Evolutionary conservation across 2,113 vertebrate genomes (phyloP), one percentile per base, ranked within the genome.

Genomic region (Phalacrocorax aristotelis): DNA sequence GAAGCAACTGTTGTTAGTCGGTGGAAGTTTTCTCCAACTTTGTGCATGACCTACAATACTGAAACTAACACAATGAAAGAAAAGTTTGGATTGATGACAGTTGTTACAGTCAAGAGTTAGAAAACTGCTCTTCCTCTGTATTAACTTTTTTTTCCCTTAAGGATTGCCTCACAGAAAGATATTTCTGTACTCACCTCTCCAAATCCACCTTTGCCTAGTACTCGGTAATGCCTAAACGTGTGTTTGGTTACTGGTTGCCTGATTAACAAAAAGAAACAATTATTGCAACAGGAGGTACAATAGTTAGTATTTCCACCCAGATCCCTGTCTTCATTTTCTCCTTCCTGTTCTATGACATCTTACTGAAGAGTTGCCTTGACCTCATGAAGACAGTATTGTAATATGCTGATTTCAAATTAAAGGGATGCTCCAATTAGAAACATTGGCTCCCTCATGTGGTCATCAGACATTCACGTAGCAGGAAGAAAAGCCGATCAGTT

Each of bases 191-290:
- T 99, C 90, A 99, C 99, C 99, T 99, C 99, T 91, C 99, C 99
- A 98, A 99, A 99, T 97, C 99, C 99, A 91, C 99, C 99, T 98
- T 99, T 99, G 96, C 99, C 99, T 65, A 99, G 98, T 91, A 99
- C 99, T 98, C 99, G 98, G 96, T 99, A 99, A 98, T 99, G 98
- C 97, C 99, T 98, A 96, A 99, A 99, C 4, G 99, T 99, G 97
- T 99, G 98, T 98, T 99, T 99, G 93, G 99, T 99, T 97, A 99
- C 99, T 74, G 99, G 99, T 96, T 98, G 99, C 98, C 99, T 99
- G 88, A 84, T 88, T 32, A 89, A 96, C 97, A 91, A 93, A 93
- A 97, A 78, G 19, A 89, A 97, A 93, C 49, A 92, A 79, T 94
- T 80, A 95, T 20, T 85, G 66, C 30, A 57, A 69, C 36, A 83